Conservation (phyloP, 2,888 invertebrate species). For the Thereva nobilitata region DNA sequence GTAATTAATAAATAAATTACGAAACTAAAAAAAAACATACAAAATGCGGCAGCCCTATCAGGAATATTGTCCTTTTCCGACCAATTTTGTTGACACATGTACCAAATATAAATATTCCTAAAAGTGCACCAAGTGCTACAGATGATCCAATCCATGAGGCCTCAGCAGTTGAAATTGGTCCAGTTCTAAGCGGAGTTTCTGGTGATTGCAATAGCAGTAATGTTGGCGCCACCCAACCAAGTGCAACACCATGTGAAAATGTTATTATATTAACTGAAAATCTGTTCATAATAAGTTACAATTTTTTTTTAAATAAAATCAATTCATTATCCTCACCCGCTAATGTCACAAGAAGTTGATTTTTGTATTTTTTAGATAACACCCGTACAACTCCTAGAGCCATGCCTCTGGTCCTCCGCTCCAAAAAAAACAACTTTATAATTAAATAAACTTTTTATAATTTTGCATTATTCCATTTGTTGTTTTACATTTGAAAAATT, state of each 20-base stretch:
- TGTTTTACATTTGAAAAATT: no score
- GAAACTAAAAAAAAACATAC: no score
- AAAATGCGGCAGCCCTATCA: slow-evolving; percentile 51
- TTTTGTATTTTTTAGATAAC: no score
- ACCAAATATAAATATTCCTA: slow-evolving; percentile 52
- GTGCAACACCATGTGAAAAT: slow-evolving; percentile 51
- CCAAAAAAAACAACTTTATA: no score
- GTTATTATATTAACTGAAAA: slow-evolving; percentile 50
- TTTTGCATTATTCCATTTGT: no score
- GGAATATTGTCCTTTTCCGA: slow-evolving; percentile 50
- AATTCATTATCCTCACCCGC: no score
- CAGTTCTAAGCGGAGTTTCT: slow-evolving; percentile 24
- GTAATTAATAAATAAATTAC: slow-evolving; percentile 15
- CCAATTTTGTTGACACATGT: slow-evolving; percentile 50
- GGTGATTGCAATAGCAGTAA: slow-evolving; percentile 47
- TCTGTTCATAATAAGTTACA: no score
- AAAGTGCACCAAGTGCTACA: slow-evolving; percentile 50
- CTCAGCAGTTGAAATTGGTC: slow-evolving; percentile 46
- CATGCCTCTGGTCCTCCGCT: no score
- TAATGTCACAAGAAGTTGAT: no score
- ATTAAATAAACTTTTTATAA: no score
- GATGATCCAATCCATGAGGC: slow-evolving; percentile 54
- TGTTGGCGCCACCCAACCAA: slow-evolving; percentile 55
- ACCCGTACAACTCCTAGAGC: no score
- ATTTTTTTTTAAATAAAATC: no score